These are phyloP conservation scores for Hyles vespertilio DNA, from an alignment of 1,140 invertebrate species.

Conservation along the genomic window DNA sequence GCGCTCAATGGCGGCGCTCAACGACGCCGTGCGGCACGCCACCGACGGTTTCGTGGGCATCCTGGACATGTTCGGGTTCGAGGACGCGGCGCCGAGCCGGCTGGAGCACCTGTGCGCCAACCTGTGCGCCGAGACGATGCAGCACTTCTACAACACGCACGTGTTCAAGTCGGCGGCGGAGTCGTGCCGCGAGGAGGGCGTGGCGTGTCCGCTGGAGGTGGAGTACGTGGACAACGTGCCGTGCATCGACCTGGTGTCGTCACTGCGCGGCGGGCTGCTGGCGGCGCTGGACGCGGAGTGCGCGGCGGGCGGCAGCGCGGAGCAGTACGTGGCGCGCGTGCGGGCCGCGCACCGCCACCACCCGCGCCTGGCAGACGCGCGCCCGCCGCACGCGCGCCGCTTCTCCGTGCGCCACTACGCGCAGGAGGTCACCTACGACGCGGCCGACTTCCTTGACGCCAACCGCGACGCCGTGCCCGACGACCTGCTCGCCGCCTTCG, in stretches of 20 bases:
- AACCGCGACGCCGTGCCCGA: conserved; percentile 95
- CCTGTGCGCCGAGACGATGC: conserved; percentile 97
- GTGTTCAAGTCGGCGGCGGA: conserved; percentile 97
- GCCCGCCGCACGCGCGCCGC: conserved; percentile 85
- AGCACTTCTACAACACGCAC: conserved; percentile 98
- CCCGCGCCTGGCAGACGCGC: conserved; percentile 82
- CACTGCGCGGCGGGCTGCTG: conserved; percentile 91
- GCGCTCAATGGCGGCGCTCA: conserved; percentile 93
- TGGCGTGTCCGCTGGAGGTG: conserved; percentile 92
- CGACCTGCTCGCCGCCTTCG: conserved; percentile 94
- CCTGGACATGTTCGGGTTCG: conserved; percentile 97
- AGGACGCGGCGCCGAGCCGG: conserved; percentile 92
- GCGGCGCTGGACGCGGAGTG: conserved; percentile 96
- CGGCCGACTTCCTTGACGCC: conserved; percentile 91
- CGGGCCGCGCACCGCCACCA: conserved; percentile 84
- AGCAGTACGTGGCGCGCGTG: conserved; percentile 92
- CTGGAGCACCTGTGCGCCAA: conserved; percentile 96
- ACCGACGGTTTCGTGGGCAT: conserved; percentile 97
- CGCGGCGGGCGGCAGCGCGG: conserved; percentile 89
- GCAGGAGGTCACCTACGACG: conserved; percentile 92
- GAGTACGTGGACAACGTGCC: conserved; percentile 97
- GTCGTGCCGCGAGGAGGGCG: conserved; percentile 94
- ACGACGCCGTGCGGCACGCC: conserved; percentile 94
- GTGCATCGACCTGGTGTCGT: conserved; percentile 96
- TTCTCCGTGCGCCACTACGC: conserved; percentile 96